These are phyloP conservation scores for Heliconius hortense DNA, from an alignment of 2,888 invertebrate species.

Conservation along the genomic window DNA sequence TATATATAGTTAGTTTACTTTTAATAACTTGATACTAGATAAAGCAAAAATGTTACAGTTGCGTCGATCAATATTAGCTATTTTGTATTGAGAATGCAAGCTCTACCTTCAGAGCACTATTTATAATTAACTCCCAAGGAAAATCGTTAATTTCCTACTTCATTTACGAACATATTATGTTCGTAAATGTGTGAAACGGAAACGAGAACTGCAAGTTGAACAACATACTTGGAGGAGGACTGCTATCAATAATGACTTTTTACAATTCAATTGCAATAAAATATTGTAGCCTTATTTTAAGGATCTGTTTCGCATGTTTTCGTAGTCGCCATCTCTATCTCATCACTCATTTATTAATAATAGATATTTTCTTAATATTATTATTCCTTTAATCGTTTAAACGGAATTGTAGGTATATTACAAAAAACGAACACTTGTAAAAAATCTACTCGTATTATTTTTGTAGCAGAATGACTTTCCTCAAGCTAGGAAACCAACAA, in stretches of 20 bases:
- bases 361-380: too few species aligned
- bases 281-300: not conserved
- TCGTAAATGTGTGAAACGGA: conserved; percentile 17
- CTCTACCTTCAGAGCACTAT: conserved; percentile 17
- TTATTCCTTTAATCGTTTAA: too few species aligned
- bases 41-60: conserved; percentile 9
- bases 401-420: too few species aligned
- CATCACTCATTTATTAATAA: too few species aligned
- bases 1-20: conserved; percentile 4
- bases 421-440: too few species aligned
- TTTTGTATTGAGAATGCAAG: conserved; percentile 21
- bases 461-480: conserved; percentile 31
- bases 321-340: not conserved
- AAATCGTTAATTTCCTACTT: conserved; percentile 31
- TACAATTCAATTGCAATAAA: conserved; percentile 1
- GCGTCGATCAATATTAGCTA: conserved; percentile 9
- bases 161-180: conserved; percentile 14
- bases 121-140: conserved; percentile 33
- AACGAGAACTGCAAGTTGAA: conserved; percentile 19
- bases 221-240: conserved; percentile 16
- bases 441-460: too few species aligned
- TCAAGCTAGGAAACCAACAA: conserved; percentile 42
- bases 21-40: conserved; percentile 8
- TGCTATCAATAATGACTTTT: not conserved
- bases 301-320: not conserved